These are phyloP conservation scores for rat (Rattus norvegicus) DNA, from an alignment of 2,113 vertebrate species.

Conservation along the genomic window DNA sequence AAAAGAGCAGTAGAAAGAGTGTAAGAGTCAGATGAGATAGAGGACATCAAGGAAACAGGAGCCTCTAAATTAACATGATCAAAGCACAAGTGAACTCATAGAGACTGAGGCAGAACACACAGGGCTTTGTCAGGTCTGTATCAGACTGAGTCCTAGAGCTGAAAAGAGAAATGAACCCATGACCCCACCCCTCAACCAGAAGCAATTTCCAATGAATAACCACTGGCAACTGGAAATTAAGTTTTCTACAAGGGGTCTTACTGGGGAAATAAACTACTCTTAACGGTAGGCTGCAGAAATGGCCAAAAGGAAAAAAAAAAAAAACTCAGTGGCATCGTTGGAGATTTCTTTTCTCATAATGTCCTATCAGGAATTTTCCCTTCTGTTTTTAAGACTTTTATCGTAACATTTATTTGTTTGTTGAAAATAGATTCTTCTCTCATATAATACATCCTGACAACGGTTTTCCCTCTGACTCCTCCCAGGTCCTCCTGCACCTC, in stretches of 20 bases:
- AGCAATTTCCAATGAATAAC: not conserved
- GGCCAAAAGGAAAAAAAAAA: not conserved
- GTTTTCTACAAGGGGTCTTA: not conserved
- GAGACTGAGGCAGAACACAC: not conserved
- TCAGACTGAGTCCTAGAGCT: too few relatives aligned
- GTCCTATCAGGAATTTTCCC: not conserved
- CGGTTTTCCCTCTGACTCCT: not conserved
- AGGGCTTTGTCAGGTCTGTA: not conserved
- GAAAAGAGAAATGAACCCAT: not conserved
- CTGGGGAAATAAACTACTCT: not conserved
- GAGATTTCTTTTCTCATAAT: not conserved
- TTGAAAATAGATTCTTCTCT: not conserved
- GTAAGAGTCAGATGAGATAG: not conserved
- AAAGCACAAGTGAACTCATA: not conserved
- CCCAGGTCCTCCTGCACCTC: not conserved
- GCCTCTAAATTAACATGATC: not conserved
- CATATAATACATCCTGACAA: not conserved
- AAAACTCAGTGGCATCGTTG: not conserved
- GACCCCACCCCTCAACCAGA: not conserved
- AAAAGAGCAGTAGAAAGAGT: not conserved
- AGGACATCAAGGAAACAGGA: not conserved
- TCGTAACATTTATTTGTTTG: not conserved
- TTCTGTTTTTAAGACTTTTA: not conserved
- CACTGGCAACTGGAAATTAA: not conserved
- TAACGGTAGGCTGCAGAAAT: not conserved